Base-by-base conservation (phyloP, 2,888 invertebrate species). In the Caenorhabditis plicata region DNA sequence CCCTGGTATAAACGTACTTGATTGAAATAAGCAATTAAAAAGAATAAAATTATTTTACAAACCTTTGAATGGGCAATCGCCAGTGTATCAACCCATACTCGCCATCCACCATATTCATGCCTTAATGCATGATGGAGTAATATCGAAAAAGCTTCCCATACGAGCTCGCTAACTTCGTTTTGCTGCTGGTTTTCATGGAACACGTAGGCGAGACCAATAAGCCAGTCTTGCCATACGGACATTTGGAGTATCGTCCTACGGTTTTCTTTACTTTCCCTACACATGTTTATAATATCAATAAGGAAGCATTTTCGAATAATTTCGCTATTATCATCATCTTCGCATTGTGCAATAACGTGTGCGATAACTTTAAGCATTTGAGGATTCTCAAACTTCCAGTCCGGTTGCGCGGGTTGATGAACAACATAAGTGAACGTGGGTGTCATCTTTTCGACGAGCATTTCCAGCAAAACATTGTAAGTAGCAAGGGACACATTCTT, bases 161-260 rank as follows among this genome's bases (percentile, higher is more conserved):
- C 96, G 91, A 95, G 92, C 81, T 95, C 95, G 0, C 93, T 92
- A 48, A 95, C 90, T 83, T 93, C 91, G 3, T 41, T 55, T 82
- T 64, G 54, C 7, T 67, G 52, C 8, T 70, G 70, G 22, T 53
- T 64, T 13, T 91, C 90, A 0, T 96, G 96, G 83, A 94, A 95
- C 68, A 98, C 93, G 82, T 95, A 95, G 23, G 95, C 92, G 68
- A 85, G 76, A 4, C 95, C 94, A 74, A 98, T 96, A 11, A 99
- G 86, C 98, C 98, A 99, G 81, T 94, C 96, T 83, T 87, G 84
- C 98, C 98, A 99, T 0, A 99, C 98, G 0, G 96, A 96, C 98
- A 99, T 98, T 85, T 98, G 98, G 35, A 98, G 85, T 13, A 99
- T 93, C 0, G 94, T 96, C 65, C 85, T 83, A 44, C 96, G 85